Evolutionary conservation across 2,113 vertebrate species (phyloP).

Genomic region (Ptilonorhynchus violaceus): DNA sequence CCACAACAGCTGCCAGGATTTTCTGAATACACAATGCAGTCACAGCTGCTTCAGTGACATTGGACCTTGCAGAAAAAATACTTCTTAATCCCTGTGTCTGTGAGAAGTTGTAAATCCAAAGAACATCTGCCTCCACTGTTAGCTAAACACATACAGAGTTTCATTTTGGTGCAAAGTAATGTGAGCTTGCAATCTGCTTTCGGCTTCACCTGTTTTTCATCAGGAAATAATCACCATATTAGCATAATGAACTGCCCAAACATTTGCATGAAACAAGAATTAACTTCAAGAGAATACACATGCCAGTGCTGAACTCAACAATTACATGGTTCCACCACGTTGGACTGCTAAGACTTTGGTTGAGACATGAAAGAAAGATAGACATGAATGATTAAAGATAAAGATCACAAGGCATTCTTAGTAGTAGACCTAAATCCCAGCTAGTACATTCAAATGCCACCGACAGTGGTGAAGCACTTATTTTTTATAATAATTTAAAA

Average conservation of each 20-base stretch:
- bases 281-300: background rate
- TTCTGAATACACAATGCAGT: background rate
- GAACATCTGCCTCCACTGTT: slow-evolving; percentile 13
- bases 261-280: background rate
- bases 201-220: slow-evolving; percentile 27
- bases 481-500: background rate
- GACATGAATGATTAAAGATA: background rate
- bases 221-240: slow-evolving; percentile 20
- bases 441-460: background rate
- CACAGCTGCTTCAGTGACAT: background rate
- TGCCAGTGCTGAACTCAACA: background rate
- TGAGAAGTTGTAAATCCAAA: slow-evolving; percentile 31
- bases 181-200: slow-evolving; percentile 15
- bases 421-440: background rate
- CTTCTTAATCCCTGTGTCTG: background rate
- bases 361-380: background rate
- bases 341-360: background rate
- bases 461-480: background rate
- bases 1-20: background rate
- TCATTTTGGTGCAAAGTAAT: slow-evolving; percentile 27
- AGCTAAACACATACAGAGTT: background rate
- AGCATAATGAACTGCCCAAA: slow-evolving; percentile 6
- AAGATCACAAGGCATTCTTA: background rate
- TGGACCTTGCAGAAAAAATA: background rate
- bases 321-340: background rate